A percentile compares a stretch with the other conserved stretches of the same genome.
Conservation (phyloP, 2,113 vertebrate genomes). For the Indri indri region DNA sequence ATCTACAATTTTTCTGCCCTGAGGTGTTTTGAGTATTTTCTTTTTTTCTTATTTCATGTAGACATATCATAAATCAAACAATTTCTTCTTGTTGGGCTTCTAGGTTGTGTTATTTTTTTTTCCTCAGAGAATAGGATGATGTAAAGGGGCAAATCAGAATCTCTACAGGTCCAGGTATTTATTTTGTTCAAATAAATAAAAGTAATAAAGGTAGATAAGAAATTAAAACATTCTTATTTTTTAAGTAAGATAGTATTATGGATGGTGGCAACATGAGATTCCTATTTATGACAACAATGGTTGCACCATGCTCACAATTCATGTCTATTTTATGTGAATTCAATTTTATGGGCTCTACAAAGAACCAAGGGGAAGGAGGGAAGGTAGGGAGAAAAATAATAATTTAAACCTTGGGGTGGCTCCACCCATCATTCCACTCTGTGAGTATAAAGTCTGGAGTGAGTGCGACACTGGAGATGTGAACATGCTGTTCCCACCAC, state of each 20-base stretch:
- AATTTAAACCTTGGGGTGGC: not conserved
- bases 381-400: not conserved
- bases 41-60: not conserved
- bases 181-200: conserved; percentile 7
- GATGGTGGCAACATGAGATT: not conserved
- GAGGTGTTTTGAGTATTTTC: not conserved
- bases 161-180: not conserved
- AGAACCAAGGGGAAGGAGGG: not conserved
- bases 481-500: not conserved
- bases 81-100: not conserved
- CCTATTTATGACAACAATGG: not conserved
- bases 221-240: not conserved
- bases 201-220: not conserved
- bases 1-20: not conserved
- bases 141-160: not conserved
- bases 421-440: not conserved
- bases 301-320: not conserved
- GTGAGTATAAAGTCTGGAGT: not conserved
- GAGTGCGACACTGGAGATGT: no score
- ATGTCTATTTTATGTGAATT: not conserved
- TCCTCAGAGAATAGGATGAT: not conserved
- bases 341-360: not conserved
- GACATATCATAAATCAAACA: not conserved
- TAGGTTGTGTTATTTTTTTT: not conserved
- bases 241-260: not conserved